Conservation (phyloP, 2,888 invertebrate genomes). For the Alloplasta piceator region DNA sequence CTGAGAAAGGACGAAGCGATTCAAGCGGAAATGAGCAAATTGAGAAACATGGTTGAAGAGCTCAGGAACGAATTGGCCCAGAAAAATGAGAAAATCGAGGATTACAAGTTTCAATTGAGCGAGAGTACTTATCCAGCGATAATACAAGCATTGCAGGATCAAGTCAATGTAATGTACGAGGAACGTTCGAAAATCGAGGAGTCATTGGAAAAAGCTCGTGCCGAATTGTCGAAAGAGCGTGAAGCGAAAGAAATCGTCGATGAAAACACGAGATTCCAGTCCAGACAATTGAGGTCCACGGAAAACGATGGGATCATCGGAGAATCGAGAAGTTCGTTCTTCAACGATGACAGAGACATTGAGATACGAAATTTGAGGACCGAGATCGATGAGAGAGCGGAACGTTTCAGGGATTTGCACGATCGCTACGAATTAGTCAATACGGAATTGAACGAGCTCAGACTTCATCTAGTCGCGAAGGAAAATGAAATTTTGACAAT, state of each 20-base stretch:
- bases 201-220: slow-evolving; percentile 34
- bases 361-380: slow-evolving; percentile 90
- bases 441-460: slow-evolving; percentile 85
- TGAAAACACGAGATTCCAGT: slow-evolving; percentile 11
- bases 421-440: slow-evolving; percentile 85
- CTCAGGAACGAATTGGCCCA: slow-evolving; percentile 82
- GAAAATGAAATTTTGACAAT: slow-evolving; percentile 89
- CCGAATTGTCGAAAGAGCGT: slow-evolving; percentile 26
- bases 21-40: neutral
- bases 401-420: slow-evolving; percentile 85
- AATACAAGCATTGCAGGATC: slow-evolving; percentile 81
- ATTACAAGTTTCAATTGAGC: slow-evolving; percentile 87
- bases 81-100: slow-evolving; percentile 89
- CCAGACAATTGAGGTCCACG: slow-evolving; percentile 1
- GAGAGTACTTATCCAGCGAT: slow-evolving; percentile 78
- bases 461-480: slow-evolving; percentile 87
- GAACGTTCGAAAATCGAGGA: slow-evolving; percentile 67
- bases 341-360: slow-evolving; percentile 86
- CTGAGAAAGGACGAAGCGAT: slow-evolving; percentile 35
- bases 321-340: neutral
- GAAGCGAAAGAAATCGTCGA: neutral
- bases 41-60: slow-evolving; percentile 28
- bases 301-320: slow-evolving; percentile 3
- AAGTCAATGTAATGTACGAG: slow-evolving; percentile 66
- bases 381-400: slow-evolving; percentile 84